These are phyloP conservation scores for Diaprepes abbreviatus DNA, from an alignment of 2,888 invertebrate species.

Conservation along the genomic window DNA sequence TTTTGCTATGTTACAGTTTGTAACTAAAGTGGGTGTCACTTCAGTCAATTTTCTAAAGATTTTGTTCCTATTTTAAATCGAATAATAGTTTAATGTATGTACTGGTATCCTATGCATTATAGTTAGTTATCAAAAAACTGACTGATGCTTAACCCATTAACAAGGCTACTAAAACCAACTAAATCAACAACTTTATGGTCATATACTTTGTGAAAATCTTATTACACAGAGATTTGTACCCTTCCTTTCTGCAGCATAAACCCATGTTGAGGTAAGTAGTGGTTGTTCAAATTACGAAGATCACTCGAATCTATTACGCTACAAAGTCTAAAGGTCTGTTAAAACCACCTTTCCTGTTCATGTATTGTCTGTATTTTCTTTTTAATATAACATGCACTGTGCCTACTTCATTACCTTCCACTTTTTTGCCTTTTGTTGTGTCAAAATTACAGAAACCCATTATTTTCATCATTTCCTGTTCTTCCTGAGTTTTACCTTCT, in stretches of 20 bases:
- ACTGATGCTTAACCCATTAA: neutral
- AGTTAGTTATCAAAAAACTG: neutral
- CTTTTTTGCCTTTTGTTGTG: conserved; percentile 96
- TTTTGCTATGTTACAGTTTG: neutral
- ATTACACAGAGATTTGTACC: conserved; percentile 2
- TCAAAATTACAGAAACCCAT: conserved; percentile 99
- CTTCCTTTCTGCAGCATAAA: conserved; percentile 31
- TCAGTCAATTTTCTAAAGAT: conserved; percentile 1
- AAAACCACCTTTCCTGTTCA: conserved; percentile 99
- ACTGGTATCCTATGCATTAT: too few species aligned
- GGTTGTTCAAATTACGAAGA: conserved; percentile 56
- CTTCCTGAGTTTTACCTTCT: conserved; percentile 91
- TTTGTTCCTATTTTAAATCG: too few species aligned
- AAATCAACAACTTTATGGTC: neutral
- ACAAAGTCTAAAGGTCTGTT: conserved; percentile 98
- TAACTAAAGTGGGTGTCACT: neutral
- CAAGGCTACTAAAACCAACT: neutral
- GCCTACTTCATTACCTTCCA: conserved; percentile 94
- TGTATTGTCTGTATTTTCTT: conserved; percentile 97
- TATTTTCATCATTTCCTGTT: conserved; percentile 93
- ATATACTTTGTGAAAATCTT: neutral
- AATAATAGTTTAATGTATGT: too few species aligned
- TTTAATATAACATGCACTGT: conserved; percentile 96
- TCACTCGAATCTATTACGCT: conserved; percentile 70
- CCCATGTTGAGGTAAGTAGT: conserved; percentile 54